These are phyloP conservation scores for Patella depressa DNA, from an alignment of 2,888 invertebrate genomes.

Conservation along the genomic window DNA sequence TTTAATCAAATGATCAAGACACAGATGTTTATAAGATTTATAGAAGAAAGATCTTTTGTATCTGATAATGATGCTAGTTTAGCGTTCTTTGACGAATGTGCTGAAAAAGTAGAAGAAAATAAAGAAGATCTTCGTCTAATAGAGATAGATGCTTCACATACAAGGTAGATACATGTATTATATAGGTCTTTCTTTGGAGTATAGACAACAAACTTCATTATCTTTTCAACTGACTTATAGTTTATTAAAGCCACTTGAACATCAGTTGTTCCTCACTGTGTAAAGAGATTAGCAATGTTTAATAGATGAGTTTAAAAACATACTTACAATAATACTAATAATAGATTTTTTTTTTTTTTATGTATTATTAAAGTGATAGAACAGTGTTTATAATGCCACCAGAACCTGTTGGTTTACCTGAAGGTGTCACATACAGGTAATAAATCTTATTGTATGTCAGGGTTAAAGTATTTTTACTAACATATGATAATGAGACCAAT, in stretches of 20 bases:
- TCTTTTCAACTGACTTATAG: too few relatives aligned
- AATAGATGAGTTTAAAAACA: too few relatives aligned
- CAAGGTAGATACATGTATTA: conserved; percentile 51
- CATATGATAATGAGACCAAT: too few relatives aligned
- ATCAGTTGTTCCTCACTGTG: too few relatives aligned
- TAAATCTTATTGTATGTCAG: background rate
- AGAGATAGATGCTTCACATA: conserved; percentile 80
- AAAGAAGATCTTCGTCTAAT: conserved; percentile 77
- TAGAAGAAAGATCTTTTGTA: conserved; percentile 98
- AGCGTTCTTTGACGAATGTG: conserved; percentile 97
- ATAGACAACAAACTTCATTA: too few relatives aligned
- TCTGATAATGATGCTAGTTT: conserved; percentile 97
- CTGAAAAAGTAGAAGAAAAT: conserved; percentile 76
- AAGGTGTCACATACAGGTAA: conserved; percentile 63
- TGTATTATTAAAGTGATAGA: conserved; percentile 76
- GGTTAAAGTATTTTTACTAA: background rate
- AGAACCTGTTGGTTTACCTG: conserved; percentile 76
- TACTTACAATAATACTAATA: too few relatives aligned
- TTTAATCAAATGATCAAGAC: conserved; percentile 90
- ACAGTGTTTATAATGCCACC: conserved; percentile 97
- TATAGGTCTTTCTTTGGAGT: too few relatives aligned
- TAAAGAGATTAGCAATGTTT: too few relatives aligned
- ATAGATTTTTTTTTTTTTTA: too few relatives aligned
- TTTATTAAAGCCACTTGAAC: too few relatives aligned
- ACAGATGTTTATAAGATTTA: conserved; percentile 98